Evolutionary conservation across 2,888 invertebrate species (phyloP), one percentile per base, ranked within the genome.

Genomic region (Perizoma affinitatum): DNA sequence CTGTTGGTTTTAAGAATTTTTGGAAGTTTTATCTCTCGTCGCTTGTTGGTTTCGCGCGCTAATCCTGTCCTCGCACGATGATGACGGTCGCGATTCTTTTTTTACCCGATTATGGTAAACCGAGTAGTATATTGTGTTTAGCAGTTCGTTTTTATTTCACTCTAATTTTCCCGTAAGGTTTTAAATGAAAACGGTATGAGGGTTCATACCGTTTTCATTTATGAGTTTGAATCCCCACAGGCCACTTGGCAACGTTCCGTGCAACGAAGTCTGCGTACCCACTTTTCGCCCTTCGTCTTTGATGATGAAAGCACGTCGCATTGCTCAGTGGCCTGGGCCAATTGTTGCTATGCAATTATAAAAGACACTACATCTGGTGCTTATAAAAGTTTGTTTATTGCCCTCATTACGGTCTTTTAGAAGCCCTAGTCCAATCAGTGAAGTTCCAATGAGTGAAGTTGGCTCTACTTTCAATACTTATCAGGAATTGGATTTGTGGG

Each of bases 221-320:
- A 55, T 38, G 38, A 38, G 2, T n/a, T 7, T 6, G 4, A 61
- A 61, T 57, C 46, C 53, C 45, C 45, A 51, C 57, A 52, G n/a
- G 52, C 52, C 49, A 53, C 53, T 61, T 61, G 41, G 43, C 46
- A 51, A 56, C 64, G 47, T 52, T 49, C 40, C 46, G 43, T 48
- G 50, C 55, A 49, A 54, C 66, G 66, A 63, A 57, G 63, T 67
- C 63, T 64, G 35, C 49, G 47, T 63, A 41, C 53, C 62, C 55
- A 61, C 66, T 56, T 58, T 63, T 53, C 61, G 52, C 63, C 61
- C 61, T 65, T 46, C 44, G 59, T 53, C 54, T 52, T 65, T 71
- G 65, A 71, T 67, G 64, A 65, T 63, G 64, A 67, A 65, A 66
- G 57, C 41, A 48, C 47, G 61, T 45, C n/a, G 54, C 42, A 43